phyloP scores from a whole-genome alignment of 2,113 vertebrate genomes.

The Chamaea fasciata region DNA sequence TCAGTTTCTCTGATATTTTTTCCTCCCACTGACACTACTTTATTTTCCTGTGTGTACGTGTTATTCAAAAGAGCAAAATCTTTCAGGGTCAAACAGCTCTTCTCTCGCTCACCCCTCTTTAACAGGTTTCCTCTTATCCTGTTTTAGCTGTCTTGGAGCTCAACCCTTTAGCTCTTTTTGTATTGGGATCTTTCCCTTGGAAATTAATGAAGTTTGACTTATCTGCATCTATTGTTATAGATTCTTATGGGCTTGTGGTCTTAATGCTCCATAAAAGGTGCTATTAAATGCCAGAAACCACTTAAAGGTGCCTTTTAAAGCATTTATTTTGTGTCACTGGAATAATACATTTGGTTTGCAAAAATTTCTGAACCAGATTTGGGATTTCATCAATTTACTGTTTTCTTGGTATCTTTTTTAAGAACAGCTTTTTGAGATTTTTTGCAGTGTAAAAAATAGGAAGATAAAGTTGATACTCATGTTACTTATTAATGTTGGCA shows the following conservation, averaged over 20 bases:
- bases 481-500: background rate
- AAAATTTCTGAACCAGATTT: background rate
- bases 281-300: background rate
- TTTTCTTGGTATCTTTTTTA: background rate
- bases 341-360: background rate
- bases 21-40: background rate
- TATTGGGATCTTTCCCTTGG: background rate
- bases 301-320: background rate
- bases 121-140: background rate
- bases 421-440: background rate
- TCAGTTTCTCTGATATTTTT: background rate
- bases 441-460: background rate
- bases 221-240: background rate
- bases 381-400: background rate
- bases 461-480: background rate
- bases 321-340: background rate
- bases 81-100: background rate
- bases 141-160: background rate
- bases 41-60: background rate
- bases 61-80: constrained; percentile 9
- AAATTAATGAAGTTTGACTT: background rate
- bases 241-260: background rate
- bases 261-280: background rate
- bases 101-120: background rate
- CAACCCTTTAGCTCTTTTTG: background rate